Conservation (phyloP, 2,113 vertebrate genomes). For the Excalfactoria chinensis region DNA sequence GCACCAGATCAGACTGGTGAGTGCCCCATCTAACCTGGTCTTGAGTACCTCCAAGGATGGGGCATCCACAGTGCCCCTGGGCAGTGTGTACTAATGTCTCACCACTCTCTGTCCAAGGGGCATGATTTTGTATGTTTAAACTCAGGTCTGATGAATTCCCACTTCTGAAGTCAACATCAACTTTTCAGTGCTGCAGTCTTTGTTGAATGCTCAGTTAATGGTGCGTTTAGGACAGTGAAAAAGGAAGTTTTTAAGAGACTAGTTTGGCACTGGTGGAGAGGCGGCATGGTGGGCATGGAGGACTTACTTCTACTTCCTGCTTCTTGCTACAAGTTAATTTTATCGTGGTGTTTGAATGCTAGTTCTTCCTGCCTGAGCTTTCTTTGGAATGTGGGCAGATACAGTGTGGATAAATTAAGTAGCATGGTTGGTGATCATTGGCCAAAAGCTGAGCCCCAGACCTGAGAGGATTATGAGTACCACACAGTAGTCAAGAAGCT, state of each 20-base stretch:
- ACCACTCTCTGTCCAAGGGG: too few species aligned
- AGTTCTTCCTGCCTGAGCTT: neutral
- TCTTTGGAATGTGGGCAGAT: neutral
- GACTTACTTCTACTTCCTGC: neutral
- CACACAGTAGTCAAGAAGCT: neutral
- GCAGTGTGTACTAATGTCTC: too few species aligned
- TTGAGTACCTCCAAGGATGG: too few species aligned
- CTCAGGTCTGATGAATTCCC: neutral
- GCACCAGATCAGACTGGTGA: too few species aligned
- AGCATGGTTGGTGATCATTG: rapidly evolving
- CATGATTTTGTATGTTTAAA: neutral
- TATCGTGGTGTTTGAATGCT: neutral
- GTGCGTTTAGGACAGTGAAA: neutral
- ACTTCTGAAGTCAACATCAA: neutral
- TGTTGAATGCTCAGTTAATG: neutral
- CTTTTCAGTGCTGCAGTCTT: neutral
- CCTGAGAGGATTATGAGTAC: too few species aligned
- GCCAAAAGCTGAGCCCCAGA: neutral
- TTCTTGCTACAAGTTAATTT: neutral
- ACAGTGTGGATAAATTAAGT: neutral
- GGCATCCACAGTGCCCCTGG: too few species aligned
- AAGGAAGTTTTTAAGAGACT: neutral
- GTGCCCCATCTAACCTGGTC: too few species aligned
- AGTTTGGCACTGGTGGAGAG: neutral
- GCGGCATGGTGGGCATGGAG: neutral